These are phyloP conservation scores for Zelostemma sp. DNA, from an alignment of 1,140 invertebrate genomes.

Conservation along the genomic window DNA sequence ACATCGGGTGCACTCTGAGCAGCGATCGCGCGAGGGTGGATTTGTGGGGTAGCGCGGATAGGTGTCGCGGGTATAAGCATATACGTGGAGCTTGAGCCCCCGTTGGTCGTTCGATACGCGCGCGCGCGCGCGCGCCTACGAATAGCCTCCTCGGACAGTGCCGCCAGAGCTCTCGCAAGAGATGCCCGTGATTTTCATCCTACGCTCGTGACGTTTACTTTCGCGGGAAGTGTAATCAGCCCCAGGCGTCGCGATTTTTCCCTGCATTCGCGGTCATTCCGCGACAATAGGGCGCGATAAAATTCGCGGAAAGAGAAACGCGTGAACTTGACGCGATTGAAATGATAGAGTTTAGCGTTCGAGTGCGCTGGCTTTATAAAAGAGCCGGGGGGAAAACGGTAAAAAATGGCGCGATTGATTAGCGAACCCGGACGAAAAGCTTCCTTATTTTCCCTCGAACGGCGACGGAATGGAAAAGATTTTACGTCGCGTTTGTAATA, in stretches of 20 bases:
- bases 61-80: slow-evolving; percentile 24
- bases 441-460: not conserved
- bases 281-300: too few species aligned
- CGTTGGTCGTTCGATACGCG: slow-evolving; percentile 64
- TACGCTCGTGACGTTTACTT: slow-evolving; percentile 41
- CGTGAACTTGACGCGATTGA: too few species aligned
- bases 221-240: slow-evolving; percentile 8
- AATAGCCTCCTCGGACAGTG: slow-evolving; percentile 63
- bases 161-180: slow-evolving; percentile 67
- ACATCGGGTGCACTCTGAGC: not conserved
- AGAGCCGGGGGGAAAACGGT: too few species aligned
- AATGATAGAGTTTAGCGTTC: too few species aligned
- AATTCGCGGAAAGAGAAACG: too few species aligned
- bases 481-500: too few species aligned
- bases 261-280: too few species aligned
- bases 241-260: slow-evolving; percentile 27
- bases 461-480: too few species aligned
- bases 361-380: too few species aligned
- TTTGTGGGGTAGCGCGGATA: slow-evolving; percentile 26
- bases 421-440: not conserved
- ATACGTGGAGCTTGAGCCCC: slow-evolving; percentile 28
- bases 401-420: slow-evolving; percentile 4
- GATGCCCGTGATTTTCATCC: slow-evolving; percentile 66
- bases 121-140: slow-evolving; percentile 64
- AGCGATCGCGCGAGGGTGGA: slow-evolving; percentile 13